Percentiles rank a stretch among this genome's conserved stretches.
Conservation (phyloP, 2,797 vertebrate genomes). For the Potorous gilbertii region DNA sequence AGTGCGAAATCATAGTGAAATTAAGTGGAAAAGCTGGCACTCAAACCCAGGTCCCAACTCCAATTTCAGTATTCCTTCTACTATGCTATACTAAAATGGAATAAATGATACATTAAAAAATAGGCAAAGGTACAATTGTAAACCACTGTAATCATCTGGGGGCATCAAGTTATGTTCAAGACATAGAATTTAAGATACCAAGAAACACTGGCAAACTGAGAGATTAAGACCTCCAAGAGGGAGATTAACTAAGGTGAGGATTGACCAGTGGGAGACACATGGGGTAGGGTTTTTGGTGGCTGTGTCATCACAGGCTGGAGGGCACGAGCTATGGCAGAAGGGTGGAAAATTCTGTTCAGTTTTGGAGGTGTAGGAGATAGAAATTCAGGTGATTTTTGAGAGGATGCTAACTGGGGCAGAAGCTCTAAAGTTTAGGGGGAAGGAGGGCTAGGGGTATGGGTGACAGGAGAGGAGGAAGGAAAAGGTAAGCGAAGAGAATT, state of each 20-base stretch:
- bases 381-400: no score
- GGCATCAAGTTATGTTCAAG: neutral
- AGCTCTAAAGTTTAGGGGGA: neutral
- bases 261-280: neutral
- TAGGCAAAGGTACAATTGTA: no score
- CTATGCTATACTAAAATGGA: neutral
- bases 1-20: neutral
- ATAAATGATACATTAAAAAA: neutral
- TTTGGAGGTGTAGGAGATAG: no score
- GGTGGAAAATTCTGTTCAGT: no score
- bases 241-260: neutral
- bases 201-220: neutral
- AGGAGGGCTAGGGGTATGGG: neutral
- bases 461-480: neutral
- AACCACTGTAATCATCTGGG: neutral
- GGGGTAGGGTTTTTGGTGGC: neutral
- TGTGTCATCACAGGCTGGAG: no score
- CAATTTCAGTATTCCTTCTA: neutral
- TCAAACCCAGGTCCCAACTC: neutral
- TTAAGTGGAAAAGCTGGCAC: neutral
- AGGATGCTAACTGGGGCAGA: neutral
- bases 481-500: neutral
- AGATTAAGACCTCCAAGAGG: neutral
- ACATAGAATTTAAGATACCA: neutral
- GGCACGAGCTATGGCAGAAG: no score